Conservation (phyloP, 2,113 vertebrate species). For the Carlito syrichta region DNA sequence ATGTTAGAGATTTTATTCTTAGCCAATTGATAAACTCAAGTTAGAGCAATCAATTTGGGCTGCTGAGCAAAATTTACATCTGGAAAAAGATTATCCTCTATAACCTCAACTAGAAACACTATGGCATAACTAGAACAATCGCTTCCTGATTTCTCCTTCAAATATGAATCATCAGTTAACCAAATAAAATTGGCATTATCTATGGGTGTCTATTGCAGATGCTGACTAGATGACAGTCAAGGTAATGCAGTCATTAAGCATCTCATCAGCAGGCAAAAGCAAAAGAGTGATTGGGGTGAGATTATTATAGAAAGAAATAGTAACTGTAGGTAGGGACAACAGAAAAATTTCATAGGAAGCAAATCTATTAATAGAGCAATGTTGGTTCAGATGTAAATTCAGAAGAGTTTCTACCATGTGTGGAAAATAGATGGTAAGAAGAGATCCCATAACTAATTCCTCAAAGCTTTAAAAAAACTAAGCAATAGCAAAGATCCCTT, state of each 20-base stretch:
- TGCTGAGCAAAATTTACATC: no score
- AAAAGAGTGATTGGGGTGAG: background rate
- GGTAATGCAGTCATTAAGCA: background rate
- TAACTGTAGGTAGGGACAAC: background rate
- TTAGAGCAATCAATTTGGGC: no score
- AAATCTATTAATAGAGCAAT: background rate
- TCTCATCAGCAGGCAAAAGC: background rate
- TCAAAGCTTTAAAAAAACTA: background rate
- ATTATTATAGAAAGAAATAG: background rate
- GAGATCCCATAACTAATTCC: background rate
- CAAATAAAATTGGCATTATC: background rate
- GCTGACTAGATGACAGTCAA: background rate
- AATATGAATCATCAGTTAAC: no score
- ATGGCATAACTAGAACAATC: no score
- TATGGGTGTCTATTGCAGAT: background rate
- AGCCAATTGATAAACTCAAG: no score
- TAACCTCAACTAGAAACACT: no score
- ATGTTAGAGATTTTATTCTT: no score
- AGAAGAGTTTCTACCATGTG: background rate
- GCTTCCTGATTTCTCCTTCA: no score
- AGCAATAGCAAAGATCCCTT: background rate
- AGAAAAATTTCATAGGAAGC: background rate
- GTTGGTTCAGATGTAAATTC: background rate
- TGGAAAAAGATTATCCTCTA: no score
- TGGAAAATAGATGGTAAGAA: background rate